Conservation (phyloP, 37 sponge, comb jelly and placozoan genomes). For the Aplysina aerophoba region DNA sequence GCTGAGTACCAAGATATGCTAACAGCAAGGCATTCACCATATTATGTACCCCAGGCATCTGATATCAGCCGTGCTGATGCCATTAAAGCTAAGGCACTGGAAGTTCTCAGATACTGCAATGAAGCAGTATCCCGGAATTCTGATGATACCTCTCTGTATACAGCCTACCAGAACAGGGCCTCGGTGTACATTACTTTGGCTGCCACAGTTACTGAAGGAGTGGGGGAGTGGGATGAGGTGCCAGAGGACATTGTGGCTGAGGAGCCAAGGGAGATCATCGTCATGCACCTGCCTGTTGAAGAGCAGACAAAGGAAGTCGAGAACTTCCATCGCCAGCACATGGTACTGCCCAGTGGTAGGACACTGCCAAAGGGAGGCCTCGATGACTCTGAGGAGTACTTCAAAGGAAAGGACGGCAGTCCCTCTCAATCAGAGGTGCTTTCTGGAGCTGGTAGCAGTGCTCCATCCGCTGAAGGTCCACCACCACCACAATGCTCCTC, state of each 20-base stretch:
- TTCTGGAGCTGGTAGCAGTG: too few species aligned
- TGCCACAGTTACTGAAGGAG: background rate
- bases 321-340: background rate
- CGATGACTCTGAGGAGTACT: slow-evolving; percentile 14
- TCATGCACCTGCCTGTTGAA: background rate
- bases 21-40: too few species aligned
- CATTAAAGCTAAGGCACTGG: too few species aligned
- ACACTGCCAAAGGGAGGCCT: background rate
- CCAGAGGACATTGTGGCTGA: slow-evolving; percentile 10
- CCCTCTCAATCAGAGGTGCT: slow-evolving; percentile 53
- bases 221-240: slow-evolving; percentile 27
- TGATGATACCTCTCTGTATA: slow-evolving; percentile 47
- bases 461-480: background rate
- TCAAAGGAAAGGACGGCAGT: slow-evolving; percentile 50
- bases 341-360: background rate
- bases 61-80: too few species aligned
- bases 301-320: background rate
- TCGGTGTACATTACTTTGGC: slow-evolving; percentile 70
- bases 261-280: background rate
- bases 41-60: too few species aligned
- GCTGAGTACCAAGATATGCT: too few species aligned
- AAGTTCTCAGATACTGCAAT: slow-evolving; percentile 57
- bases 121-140: slow-evolving; percentile 58
- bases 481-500: slow-evolving; percentile 20
- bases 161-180: slow-evolving; percentile 77